Conservation (phyloP, 1,140 invertebrate genomes). For the Bemisia tabaci region DNA sequence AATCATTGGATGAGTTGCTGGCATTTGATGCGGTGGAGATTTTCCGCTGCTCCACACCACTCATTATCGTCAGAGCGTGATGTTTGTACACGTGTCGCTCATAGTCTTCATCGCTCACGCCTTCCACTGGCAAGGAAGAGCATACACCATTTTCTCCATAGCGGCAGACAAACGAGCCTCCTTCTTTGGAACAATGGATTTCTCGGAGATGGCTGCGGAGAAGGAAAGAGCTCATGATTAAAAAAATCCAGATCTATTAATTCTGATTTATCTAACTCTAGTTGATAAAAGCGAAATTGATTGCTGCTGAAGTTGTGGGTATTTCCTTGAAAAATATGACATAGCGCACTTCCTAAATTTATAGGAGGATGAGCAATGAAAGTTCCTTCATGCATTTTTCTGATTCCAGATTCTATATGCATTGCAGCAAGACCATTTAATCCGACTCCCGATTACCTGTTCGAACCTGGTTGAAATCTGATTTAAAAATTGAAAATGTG, state of each 20-base stretch:
- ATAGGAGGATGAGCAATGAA: too few species aligned
- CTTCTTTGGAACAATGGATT: slow-evolving; percentile 71
- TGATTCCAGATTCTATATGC: too few species aligned
- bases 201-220: slow-evolving; percentile 57
- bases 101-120: slow-evolving; percentile 77
- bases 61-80: slow-evolving; percentile 34
- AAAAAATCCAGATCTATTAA: neutral
- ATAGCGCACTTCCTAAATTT: too few species aligned
- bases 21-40: neutral
- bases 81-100: slow-evolving; percentile 71
- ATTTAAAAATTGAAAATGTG: too few species aligned
- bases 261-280: neutral
- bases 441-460: too few species aligned
- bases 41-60: neutral
- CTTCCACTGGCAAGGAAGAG: slow-evolving; percentile 69
- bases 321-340: too few species aligned
- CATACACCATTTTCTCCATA: slow-evolving; percentile 83
- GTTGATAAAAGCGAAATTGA: neutral
- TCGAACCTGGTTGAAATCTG: too few species aligned
- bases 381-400: too few species aligned
- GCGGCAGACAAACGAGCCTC: slow-evolving; percentile 74
- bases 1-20: slow-evolving; percentile 21
- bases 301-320: too few species aligned
- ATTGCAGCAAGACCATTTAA: too few species aligned
- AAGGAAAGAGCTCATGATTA: slow-evolving; percentile 5